Percentiles rank a stretch among this genome's conserved stretches.
phyloP scores from a whole-genome alignment of 1,140 invertebrate genomes.

The Aphaenogaster ashmeadi region DNA sequence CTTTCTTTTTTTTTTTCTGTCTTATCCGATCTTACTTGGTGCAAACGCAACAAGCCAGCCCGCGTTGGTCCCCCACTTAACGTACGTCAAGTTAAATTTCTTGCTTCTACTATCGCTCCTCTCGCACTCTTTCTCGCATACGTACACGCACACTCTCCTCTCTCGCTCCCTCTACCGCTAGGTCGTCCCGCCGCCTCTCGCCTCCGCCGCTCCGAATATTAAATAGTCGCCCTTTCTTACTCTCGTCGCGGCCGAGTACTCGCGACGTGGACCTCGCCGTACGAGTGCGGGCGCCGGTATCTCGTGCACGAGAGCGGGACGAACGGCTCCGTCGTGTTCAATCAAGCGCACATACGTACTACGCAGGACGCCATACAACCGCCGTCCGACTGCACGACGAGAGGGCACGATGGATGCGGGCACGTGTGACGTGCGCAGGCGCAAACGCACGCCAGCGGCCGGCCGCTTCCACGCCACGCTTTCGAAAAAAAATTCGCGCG shows the following conservation, averaged over 20 bases:
- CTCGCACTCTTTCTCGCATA: background rate
- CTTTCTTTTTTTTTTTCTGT: slow-evolving; percentile 63
- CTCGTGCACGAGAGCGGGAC: slow-evolving; percentile 26
- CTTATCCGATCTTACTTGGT: slow-evolving; percentile 26
- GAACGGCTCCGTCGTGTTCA: background rate
- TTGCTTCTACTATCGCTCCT: slow-evolving; percentile 29
- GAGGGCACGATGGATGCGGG: background rate
- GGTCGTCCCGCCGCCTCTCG: background rate
- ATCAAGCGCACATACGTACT: background rate
- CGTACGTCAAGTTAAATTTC: slow-evolving; percentile 45
- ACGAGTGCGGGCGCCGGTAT: slow-evolving; percentile 32
- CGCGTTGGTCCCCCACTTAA: slow-evolving; percentile 8
- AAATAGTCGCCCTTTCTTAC: slow-evolving; percentile 63
- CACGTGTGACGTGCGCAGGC: background rate
- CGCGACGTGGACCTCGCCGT: slow-evolving; percentile 43
- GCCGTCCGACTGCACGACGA: background rate
- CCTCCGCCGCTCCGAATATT: slow-evolving; percentile 38
- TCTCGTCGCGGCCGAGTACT: slow-evolving; percentile 47
- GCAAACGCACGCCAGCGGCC: background rate
- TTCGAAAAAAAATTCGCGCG: background rate
- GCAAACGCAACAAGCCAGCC: slow-evolving; percentile 39
- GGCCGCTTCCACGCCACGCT: background rate
- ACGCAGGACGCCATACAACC: slow-evolving; percentile 67
- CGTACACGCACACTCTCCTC: background rate
- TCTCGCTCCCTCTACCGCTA: background rate